Evolutionary conservation across 2,113 vertebrate species (phyloP), one percentile per base, ranked within the genome.

Genomic region (Condylura cristata): DNA sequence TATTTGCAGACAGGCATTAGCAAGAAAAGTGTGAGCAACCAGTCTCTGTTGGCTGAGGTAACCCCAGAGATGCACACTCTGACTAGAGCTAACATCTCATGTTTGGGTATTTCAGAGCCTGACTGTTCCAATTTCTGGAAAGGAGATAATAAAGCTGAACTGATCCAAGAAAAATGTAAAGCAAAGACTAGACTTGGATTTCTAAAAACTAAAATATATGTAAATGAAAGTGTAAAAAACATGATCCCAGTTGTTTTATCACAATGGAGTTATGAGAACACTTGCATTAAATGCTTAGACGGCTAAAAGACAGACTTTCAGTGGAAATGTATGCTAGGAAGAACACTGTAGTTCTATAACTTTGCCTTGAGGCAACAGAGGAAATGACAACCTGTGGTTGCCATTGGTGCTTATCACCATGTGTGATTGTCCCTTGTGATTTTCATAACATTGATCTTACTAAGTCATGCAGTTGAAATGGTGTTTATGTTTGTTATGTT

Each of bases 261-360:
- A 85, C 3, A 2, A 41, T 41, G 6, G 4, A 5, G 12, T 71
- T 87, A 66, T 46, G 66, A 60, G 61, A 94, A 34, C 76, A 74
- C 60, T 91, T 6, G 44, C 37, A 48, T 48, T 17, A 13, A 97
- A 97, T 97, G 84, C 97, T 97, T n/a, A 32, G 68, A 92, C 90
- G 82, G 72, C 90, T 97, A 1, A 60, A 94, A 72, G 56, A 75
- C 94, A 79, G 91, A 58, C 93, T 97, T 96, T 93, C 56, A 18
- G 4, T 94, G 85, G 60, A 95, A 95, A 93, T 91, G 44, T 5
- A 1, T 58, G 87, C 63, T 83, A 78, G 91, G 91, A 79, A 90
- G 86, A 61, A 63, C 86, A 6, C 1, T 26, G 76, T 87, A 44
- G 32, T 84, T 96, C 68, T 91, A 65, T 72, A 70, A 96, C 95